A percentile compares a stretch with the other conserved stretches of the same genome.
Evolutionary conservation across 2,113 vertebrate genomes (phyloP).

Genomic region (Tachysurus vachellii): DNA sequence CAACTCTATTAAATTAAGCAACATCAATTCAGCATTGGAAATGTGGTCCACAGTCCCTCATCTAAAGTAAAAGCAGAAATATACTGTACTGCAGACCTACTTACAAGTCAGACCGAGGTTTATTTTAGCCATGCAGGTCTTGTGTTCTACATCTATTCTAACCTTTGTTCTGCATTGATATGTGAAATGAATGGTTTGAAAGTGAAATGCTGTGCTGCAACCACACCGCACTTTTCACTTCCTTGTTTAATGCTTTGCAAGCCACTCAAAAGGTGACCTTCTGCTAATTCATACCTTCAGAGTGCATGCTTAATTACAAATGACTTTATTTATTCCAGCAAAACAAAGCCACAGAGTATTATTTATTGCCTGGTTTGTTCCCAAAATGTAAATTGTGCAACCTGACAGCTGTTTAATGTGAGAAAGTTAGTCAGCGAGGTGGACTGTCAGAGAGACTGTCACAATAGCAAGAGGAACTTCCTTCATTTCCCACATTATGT

Average conservation of each 20-base stretch:
- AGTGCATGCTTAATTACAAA: background rate
- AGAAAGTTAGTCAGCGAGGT: background rate
- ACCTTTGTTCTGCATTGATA: background rate
- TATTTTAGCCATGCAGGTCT: background rate
- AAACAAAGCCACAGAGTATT: background rate
- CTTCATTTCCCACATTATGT: slow-evolving; percentile 33
- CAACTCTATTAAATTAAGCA: background rate
- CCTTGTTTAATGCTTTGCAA: background rate
- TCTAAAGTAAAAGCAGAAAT: background rate
- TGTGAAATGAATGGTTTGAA: background rate
- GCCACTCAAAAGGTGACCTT: background rate
- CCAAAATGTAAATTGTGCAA: background rate
- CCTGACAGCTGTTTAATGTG: background rate
- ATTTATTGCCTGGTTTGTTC: background rate
- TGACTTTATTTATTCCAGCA: background rate
- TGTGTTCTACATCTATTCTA: background rate
- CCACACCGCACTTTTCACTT: slow-evolving; percentile 14
- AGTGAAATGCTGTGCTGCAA: background rate
- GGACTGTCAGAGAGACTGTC: background rate
- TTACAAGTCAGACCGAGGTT: background rate
- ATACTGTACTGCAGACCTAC: background rate
- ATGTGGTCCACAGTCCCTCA: background rate
- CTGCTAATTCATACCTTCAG: background rate
- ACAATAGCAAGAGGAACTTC: slow-evolving; percentile 60
- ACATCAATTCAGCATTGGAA: background rate